phyloP scores from a whole-genome alignment of 2,888 invertebrate genomes.

The Stegophylla sp. region DNA sequence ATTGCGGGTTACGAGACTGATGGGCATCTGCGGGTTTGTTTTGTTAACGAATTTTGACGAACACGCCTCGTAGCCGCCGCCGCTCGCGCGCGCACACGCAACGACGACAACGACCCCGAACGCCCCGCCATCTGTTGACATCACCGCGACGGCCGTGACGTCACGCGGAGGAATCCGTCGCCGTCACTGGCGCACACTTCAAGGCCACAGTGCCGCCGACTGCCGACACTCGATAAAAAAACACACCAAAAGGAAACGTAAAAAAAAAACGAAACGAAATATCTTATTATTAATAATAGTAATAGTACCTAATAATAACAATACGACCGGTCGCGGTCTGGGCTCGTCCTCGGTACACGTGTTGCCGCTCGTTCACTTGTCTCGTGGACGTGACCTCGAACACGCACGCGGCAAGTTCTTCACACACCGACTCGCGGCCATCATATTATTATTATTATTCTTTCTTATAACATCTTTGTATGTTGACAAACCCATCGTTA shows the following conservation, averaged over 20 bases:
- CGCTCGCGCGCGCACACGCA: neutral
- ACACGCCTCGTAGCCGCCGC: neutral
- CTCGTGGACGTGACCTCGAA: slow-evolving; percentile 16
- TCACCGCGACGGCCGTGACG: neutral
- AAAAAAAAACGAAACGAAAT: too few relatives aligned
- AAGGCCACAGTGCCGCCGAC: neutral
- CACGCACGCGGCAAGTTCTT: neutral
- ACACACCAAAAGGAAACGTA: too few relatives aligned
- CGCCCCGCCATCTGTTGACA: neutral
- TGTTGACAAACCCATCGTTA: too few relatives aligned
- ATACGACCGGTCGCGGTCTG: too few relatives aligned
- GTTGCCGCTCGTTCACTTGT: neutral
- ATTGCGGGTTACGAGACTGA: too few relatives aligned
- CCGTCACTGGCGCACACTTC: neutral
- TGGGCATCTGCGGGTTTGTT: neutral
- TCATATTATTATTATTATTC: too few relatives aligned
- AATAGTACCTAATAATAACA: too few relatives aligned
- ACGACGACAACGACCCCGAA: too few relatives aligned
- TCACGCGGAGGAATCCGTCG: neutral
- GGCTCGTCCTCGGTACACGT: neutral
- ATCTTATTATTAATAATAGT: too few relatives aligned
- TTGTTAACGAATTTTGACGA: neutral
- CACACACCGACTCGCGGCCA: too few relatives aligned
- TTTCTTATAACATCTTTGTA: too few relatives aligned
- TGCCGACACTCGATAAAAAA: too few relatives aligned